Evolutionary conservation across 1,140 invertebrate species (phyloP), one percentile per base, ranked within the genome.

Genomic region (Apolygus lucorum): DNA sequence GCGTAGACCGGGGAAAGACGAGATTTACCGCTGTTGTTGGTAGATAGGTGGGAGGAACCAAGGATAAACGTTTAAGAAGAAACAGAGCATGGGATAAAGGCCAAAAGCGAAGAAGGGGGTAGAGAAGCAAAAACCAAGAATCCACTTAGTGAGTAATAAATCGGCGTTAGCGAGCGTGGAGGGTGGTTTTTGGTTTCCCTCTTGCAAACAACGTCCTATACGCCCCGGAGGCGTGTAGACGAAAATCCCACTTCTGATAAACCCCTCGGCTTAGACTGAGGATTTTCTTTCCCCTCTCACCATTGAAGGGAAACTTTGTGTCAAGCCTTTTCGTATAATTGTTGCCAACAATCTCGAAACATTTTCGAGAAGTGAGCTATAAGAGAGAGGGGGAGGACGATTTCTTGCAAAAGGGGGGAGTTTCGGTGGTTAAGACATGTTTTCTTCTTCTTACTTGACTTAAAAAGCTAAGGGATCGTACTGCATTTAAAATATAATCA

Each of bases 111-210:
- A 59, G 22, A 4, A 59, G 22, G 54, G 54, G 54, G 54, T 11
- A 59, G 22, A 59, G 54, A 59, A 24, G 22, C 54, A 59, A 59
- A 59, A 59, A 59, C 54, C 22, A 4, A 59, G 22, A 59, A 59
- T 59, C 54, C 54, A 59, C 54, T 59, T 59, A 59, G 54, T 59
- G 54, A 59, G 54, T 59, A 59, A 59, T 59, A 59, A 59, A 59
- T 59, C 54, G 54, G 22, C 54, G 54, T 59, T 59, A 59, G 54
- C 22, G 8, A 49, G 17, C 34, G 34, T 49, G 8, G 34, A 49
- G 17, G 34, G 34, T n/a, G n/a, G 34, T 8, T 49, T 49, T 49
- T 49, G 34, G 34, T 11, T 49, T 49, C 34, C 17, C 8, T 49
- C 17, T 17, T 49, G 34, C 8, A 49, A 49, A 49, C 34, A n/a